Percentiles rank a stretch among this genome's conserved stretches.
phyloP scores from a whole-genome alignment of 2,888 invertebrate species.

The Periphyllus acericola region DNA sequence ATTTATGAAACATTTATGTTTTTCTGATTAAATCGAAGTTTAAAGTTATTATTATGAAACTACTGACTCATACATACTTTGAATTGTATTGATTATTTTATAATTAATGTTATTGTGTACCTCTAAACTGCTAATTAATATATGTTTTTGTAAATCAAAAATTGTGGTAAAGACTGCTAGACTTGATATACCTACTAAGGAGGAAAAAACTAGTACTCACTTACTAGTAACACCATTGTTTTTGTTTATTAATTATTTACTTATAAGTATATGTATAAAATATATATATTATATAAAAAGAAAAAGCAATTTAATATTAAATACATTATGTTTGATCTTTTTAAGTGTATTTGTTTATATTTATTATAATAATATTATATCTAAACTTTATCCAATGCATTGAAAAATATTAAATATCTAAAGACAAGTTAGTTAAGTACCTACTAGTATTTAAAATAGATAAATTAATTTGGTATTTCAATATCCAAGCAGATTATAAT shows the following conservation, averaged over 20 bases:
- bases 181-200: conserved; percentile 1
- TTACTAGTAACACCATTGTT: conserved; percentile 19
- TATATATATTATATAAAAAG: background rate
- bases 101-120: conserved; percentile 13
- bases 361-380: background rate
- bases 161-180: background rate
- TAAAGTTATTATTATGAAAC: background rate
- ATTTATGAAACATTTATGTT: conserved; percentile 7
- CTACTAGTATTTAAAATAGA: background rate
- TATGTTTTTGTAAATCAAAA: conserved; percentile 8
- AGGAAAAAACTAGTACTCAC: conserved; percentile 24
- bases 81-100: conserved; percentile 37
- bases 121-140: background rate
- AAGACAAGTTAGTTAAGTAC: background rate
- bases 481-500: background rate
- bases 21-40: background rate
- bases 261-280: conserved; percentile 17
- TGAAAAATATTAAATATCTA: background rate
- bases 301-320: conserved; percentile 16
- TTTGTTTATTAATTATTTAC: conserved; percentile 50
- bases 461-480: background rate
- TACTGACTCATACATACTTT: conserved; percentile 9
- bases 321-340: conserved; percentile 45
- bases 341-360: conserved; percentile 43
- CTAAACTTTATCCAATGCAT: no score